phyloP scores from a whole-genome alignment of 2,797 vertebrate genomes.

The Bovichtus diacanthus region DNA sequence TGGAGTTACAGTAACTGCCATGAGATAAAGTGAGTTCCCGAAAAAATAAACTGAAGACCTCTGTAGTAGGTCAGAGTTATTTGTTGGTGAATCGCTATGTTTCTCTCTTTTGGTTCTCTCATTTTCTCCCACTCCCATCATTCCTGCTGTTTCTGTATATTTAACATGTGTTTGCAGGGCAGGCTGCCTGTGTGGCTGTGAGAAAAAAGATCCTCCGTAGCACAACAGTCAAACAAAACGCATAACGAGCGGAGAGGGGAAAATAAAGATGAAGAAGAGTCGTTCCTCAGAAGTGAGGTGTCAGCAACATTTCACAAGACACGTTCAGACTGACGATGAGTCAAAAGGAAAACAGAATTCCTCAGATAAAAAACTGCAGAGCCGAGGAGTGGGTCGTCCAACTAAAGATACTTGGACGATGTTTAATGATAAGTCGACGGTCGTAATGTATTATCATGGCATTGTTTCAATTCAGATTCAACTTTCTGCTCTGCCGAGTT shows the following conservation, averaged over 20 bases:
- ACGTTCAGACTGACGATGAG: constrained; percentile 22
- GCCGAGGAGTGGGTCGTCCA: neutral
- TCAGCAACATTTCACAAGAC: constrained; percentile 34
- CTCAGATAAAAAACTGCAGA: constrained; percentile 13
- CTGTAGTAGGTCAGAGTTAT: neutral
- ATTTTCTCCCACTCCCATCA: constrained; percentile 19
- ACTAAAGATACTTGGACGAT: constrained; percentile 12
- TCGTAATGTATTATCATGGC: constrained; percentile 6
- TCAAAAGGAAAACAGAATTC: constrained; percentile 29
- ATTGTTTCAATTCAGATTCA: constrained; percentile 1
- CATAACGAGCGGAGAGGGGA: constrained; percentile 21
- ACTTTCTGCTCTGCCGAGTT: constrained; percentile 1
- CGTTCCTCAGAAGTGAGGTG: constrained; percentile 25
- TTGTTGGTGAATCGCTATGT: neutral
- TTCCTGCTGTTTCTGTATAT: constrained; percentile 33
- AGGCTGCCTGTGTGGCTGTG: neutral
- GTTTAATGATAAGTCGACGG: constrained; percentile 17
- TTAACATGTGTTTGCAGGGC: neutral
- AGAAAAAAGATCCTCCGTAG: constrained; percentile 8
- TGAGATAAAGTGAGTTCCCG: neutral
- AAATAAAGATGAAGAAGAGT: constrained; percentile 50
- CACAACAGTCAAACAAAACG: constrained; percentile 12
- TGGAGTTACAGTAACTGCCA: neutral
- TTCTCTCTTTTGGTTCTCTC: neutral
- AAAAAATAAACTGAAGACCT: neutral